Evolutionary conservation across 2,113 vertebrate species (phyloP).

Genomic region (Coptodon bakossiorum): DNA sequence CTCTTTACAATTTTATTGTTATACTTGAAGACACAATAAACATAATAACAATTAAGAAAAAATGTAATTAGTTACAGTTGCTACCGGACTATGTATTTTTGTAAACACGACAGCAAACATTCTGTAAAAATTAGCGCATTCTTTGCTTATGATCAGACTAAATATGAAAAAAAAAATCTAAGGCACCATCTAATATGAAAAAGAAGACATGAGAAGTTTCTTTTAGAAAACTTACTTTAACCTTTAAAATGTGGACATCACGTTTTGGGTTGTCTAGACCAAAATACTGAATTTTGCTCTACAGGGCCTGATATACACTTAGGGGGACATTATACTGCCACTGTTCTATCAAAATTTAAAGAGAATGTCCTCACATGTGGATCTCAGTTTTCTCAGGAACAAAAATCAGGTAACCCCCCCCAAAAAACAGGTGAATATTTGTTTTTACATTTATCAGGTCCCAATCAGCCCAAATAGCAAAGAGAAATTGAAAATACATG

Average conservation of each 20-base stretch:
- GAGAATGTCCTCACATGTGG: neutral
- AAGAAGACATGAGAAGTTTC: neutral
- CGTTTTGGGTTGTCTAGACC: neutral
- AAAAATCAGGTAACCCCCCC: neutral
- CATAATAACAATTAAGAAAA: neutral
- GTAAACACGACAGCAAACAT: neutral
- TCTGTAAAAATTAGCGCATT: neutral
- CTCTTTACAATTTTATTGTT: neutral
- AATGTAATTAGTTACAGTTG: neutral
- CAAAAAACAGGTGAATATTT: neutral
- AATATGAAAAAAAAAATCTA: neutral
- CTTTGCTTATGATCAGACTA: neutral
- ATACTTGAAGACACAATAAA: neutral
- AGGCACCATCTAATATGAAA: neutral
- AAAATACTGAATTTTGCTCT: neutral
- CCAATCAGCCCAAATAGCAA: neutral
- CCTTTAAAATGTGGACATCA: neutral
- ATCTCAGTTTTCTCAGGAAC: neutral
- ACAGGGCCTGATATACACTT: neutral
- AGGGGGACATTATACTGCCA: neutral
- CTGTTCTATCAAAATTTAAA: neutral
- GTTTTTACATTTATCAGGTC: neutral
- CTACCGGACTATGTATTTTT: neutral
- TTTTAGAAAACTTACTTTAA: neutral
- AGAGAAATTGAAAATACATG: neutral